Base-by-base conservation (phyloP, 2,113 vertebrate genomes). In the Oryzias javanicus region DNA sequence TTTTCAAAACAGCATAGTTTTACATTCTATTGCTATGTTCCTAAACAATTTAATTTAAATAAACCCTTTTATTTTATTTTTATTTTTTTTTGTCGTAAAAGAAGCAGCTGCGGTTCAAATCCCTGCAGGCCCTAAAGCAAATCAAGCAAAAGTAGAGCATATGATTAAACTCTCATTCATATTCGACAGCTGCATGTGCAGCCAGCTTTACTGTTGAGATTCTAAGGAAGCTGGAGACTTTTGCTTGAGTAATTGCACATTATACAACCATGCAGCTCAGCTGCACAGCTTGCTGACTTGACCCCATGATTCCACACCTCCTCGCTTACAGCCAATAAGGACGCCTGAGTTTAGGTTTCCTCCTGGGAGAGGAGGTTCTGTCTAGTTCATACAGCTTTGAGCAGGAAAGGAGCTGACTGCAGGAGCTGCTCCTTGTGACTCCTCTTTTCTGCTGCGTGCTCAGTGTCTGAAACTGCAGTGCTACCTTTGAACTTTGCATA, bases 301-400 rank as follows among this genome's bases (percentile, higher is more conserved):
- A 70, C 63, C 45, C 49, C 47, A 7, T 40, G n/a, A 53, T 14
- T 69, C 66, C 64, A 59, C 73, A 63, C 81, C 82, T 74, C 73
- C 54, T 40, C 19, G 10, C 41, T 17, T 18, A 49, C 57, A 82
- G 69, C 88, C 86, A 89, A 88, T 88, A 12, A 69, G 50, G 42
- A 0, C 35, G 8, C 14, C 72, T 14, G 65, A 67, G 67, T 42
- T 64, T 7, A 50, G 55, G 65, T 24, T 18, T 40, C 56, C 72
- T 65, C 86, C 80, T 45, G 19, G 47, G 41, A 50, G 4, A 27
- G 63, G 67, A 49, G 64, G 62, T 57, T 84, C 65, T 61, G 18
- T 70, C 79, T 63, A 67, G 85, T 76, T 77, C 53, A 64, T 48
- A 67, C 80, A 79, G 78, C 67, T 42, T 49, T 0, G 7, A 79